A percentile compares a stretch with the other conserved stretches of the same genome.
Evolutionary conservation across 1,140 invertebrate genomes (phyloP).

Genomic region (Thrips palmi): DNA sequence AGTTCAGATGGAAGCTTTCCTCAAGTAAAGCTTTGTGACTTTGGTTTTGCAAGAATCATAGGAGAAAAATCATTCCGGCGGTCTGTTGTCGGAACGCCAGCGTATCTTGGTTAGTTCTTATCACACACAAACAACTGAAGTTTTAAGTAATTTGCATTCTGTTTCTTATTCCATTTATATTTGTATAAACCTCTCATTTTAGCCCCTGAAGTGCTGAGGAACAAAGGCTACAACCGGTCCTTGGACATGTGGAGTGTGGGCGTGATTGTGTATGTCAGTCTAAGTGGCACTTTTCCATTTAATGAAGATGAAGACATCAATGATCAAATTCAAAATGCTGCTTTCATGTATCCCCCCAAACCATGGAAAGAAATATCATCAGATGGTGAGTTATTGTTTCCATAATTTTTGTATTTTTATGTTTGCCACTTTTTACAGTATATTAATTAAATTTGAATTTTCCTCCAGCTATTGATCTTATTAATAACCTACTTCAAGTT

Average conservation of each 20-base stretch:
- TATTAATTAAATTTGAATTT: conserved; percentile 13
- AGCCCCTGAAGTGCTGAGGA: conserved; percentile 95
- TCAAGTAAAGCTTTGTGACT: conserved; percentile 97
- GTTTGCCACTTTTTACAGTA: conserved; percentile 8
- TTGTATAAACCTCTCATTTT: conserved; percentile 18
- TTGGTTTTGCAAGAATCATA: conserved; percentile 96
- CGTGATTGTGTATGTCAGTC: conserved; percentile 91
- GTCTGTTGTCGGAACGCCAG: conserved; percentile 95
- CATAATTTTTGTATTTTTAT: conserved; percentile 5
- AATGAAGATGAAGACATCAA: conserved; percentile 99
- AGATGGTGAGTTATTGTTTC: conserved; percentile 45
- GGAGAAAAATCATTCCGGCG: conserved; percentile 95
- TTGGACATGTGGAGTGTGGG: conserved; percentile 99
- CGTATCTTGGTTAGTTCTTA: conserved; percentile 61
- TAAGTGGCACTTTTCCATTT: conserved; percentile 96
- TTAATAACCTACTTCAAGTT: conserved; percentile 94
- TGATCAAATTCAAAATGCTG: conserved; percentile 98
- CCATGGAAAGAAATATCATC: conserved; percentile 97
- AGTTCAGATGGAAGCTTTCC: conserved; percentile 87
- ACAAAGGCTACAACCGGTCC: conserved; percentile 96
- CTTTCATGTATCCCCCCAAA: conserved; percentile 97
- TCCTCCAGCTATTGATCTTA: conserved; percentile 84
- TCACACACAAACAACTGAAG: conserved; percentile 2
- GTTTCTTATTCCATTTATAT: conserved; percentile 1
- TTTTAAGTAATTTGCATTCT: conserved; percentile 2